Evolutionary conservation across 2,888 invertebrate genomes (phyloP).

Genomic region (Saturnia pavonia): DNA sequence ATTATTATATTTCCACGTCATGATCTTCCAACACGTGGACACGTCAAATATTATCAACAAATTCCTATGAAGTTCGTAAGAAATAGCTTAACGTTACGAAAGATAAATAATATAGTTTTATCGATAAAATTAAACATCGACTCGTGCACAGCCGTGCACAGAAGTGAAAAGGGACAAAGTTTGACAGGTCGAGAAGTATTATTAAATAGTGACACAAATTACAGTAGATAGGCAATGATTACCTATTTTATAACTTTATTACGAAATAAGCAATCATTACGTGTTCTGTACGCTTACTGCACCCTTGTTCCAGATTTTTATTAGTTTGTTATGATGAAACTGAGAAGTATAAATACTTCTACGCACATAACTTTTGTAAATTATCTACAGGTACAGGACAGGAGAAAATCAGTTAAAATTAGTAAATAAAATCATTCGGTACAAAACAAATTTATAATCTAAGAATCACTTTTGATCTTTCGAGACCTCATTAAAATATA

Average conservation of each 20-base stretch:
- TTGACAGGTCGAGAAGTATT: conserved; percentile 65
- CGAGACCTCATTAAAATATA: too few species aligned
- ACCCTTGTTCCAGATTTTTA: conserved; percentile 30
- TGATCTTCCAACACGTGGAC: too few species aligned
- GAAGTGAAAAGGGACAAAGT: conserved; percentile 52
- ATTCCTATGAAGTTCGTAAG: neutral
- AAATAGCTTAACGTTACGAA: neutral
- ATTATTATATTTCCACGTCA: too few species aligned
- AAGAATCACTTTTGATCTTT: too few species aligned
- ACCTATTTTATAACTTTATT: conserved; percentile 38
- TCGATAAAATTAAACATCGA: conserved; percentile 1
- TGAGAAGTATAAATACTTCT: neutral
- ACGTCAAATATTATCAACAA: too few species aligned
- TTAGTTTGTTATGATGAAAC: neutral
- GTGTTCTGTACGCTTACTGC: conserved; percentile 37
- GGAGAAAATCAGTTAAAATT: too few species aligned
- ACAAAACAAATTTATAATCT: too few species aligned
- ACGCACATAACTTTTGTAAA: neutral
- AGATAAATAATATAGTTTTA: neutral
- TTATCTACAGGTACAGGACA: too few species aligned
- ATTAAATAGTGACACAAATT: conserved; percentile 75
- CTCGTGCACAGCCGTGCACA: neutral
- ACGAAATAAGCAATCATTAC: conserved; percentile 22
- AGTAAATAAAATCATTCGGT: neutral
- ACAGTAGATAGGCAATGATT: conserved; percentile 66